Conservation (phyloP, 2,888 invertebrate species). For the Trisateles emortualis region DNA sequence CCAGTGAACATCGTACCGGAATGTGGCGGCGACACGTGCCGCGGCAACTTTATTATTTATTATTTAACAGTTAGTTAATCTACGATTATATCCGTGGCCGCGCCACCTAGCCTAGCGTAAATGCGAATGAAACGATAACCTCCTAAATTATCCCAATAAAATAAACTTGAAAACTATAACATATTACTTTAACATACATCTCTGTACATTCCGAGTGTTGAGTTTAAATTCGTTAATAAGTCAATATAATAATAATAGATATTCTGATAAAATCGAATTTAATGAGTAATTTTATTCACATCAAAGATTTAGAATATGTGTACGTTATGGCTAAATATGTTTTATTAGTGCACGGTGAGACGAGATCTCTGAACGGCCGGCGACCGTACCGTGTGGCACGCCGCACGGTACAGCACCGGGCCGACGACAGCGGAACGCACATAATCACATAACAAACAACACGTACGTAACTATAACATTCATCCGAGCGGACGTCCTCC, state of each 20-base stretch:
- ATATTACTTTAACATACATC: constrained; percentile 64
- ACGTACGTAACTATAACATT: constrained; percentile 20
- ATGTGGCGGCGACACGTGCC: constrained; percentile 57
- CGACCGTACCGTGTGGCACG: constrained; percentile 10
- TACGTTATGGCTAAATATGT: constrained; percentile 76
- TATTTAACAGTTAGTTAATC: constrained; percentile 67
- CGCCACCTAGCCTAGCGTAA: constrained; percentile 84
- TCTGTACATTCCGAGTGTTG: constrained; percentile 58
- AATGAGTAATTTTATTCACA: constrained; percentile 81
- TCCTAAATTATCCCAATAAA: constrained; percentile 81
- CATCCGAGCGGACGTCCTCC: constrained; percentile 2
- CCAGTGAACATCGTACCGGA: constrained; percentile 64
- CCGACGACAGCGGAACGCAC: constrained; percentile 27
- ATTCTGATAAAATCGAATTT: constrained; percentile 83
- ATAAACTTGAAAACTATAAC: constrained; percentile 81
- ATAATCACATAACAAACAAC: constrained; percentile 12
- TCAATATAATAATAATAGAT: constrained; percentile 80
- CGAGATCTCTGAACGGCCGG: constrained; percentile 70
- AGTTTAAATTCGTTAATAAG: constrained; percentile 80
- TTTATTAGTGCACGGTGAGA: constrained; percentile 75
- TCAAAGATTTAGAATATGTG: constrained; percentile 84
- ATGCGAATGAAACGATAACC: constrained; percentile 80
- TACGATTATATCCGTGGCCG: constrained; percentile 77
- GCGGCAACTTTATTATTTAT: constrained; percentile 55
- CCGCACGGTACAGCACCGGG: constrained; percentile 12